These are phyloP conservation scores for Ernsta delagoae DNA, from an alignment of 2,888 invertebrate species.

Conservation along the genomic window DNA sequence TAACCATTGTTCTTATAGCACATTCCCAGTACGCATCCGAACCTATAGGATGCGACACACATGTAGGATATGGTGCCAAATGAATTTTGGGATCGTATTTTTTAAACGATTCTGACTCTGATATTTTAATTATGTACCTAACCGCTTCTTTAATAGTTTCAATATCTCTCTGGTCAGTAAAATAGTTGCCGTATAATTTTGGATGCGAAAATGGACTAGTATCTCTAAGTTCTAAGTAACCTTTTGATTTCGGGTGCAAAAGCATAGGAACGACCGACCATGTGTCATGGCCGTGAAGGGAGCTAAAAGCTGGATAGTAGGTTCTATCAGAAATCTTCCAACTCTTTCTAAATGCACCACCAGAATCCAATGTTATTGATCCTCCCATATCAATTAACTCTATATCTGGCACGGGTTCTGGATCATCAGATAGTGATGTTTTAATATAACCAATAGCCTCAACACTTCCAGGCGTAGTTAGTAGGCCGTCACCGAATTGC, in stretches of 20 bases:
- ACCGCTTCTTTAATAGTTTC: conserved; percentile 85
- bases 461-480: conserved; percentile 86
- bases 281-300: conserved; percentile 83
- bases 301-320: conserved; percentile 83
- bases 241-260: conserved; percentile 90
- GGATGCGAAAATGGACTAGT: conserved; percentile 91
- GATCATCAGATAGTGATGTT: conserved; percentile 80
- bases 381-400: conserved; percentile 87
- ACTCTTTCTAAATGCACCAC: conserved; percentile 77
- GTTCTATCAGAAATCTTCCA: conserved; percentile 84
- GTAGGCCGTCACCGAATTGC: conserved; percentile 81
- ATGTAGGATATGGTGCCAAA: conserved; percentile 82
- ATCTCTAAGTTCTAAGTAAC: conserved; percentile 88
- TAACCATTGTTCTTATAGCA: conserved; percentile 83
- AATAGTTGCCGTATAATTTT: conserved; percentile 91
- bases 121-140: conserved; percentile 85
- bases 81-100: conserved; percentile 82
- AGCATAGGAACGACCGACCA: conserved; percentile 89
- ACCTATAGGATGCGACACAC: conserved; percentile 74
- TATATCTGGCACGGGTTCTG: conserved; percentile 86
- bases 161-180: conserved; percentile 87
- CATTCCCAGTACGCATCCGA: conserved; percentile 90
- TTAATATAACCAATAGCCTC: conserved; percentile 88
- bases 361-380: conserved; percentile 86
- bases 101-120: conserved; percentile 85